Percentiles rank a stretch among this genome's conserved stretches.
These are phyloP conservation scores for Microcebus griseorufus DNA, from an alignment of 2,113 vertebrate genomes.

Conservation along the genomic window DNA sequence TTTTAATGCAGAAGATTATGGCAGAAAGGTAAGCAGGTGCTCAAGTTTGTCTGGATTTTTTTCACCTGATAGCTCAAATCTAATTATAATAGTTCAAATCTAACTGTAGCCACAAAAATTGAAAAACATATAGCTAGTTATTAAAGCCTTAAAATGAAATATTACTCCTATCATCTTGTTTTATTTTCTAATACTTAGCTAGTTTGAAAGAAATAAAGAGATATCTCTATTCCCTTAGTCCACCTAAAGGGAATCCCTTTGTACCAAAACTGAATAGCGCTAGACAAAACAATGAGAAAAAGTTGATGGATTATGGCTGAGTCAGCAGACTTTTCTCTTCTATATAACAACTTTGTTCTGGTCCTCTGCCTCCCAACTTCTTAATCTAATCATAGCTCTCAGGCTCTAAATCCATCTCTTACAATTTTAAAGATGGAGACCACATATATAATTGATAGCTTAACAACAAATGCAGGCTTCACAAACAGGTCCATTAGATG, in stretches of 20 bases:
- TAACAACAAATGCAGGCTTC: not conserved
- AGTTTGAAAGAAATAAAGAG: slow-evolving; percentile 1
- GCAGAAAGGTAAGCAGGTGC: not conserved
- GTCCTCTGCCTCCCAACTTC: not conserved
- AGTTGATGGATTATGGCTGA: not conserved
- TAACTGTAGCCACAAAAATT: slow-evolving; percentile 18
- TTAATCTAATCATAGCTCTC: not conserved
- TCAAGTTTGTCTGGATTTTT: slow-evolving; percentile 44
- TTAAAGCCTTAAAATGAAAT: not conserved
- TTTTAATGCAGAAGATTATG: not conserved
- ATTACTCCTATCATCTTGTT: not conserved
- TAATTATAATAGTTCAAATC: not conserved
- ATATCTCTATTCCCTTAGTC: not conserved
- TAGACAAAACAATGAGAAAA: slow-evolving; percentile 32
- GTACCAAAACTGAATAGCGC: not conserved
- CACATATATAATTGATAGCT: slow-evolving; percentile 12
- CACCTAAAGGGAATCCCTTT: not conserved
- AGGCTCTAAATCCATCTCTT: slow-evolving; percentile 3
- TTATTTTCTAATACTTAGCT: slow-evolving; percentile 23
- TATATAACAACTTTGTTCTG: not conserved
- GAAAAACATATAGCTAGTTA: slow-evolving; percentile 6
- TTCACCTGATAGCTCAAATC: not conserved
- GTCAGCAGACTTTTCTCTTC: not conserved
- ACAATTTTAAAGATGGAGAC: slow-evolving; percentile 56
- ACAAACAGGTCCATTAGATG: not conserved